These are phyloP conservation scores for Perccottus glenii DNA, from an alignment of 2,113 vertebrate species.

Conservation along the genomic window DNA sequence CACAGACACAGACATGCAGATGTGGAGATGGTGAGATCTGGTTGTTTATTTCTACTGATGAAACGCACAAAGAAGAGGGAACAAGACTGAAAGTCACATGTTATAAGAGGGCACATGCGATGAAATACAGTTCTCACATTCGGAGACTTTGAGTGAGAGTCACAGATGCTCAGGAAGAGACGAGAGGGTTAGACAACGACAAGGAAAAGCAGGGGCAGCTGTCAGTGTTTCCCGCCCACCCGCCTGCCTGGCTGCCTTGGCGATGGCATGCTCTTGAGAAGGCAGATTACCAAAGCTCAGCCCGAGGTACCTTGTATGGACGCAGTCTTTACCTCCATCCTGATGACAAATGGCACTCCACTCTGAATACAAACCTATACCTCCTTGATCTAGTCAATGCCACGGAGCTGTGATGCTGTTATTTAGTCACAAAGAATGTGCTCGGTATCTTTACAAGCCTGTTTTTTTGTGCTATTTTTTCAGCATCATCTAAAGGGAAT, in stretches of 20 bases:
- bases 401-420: conserved; percentile 20
- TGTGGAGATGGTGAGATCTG: conserved; percentile 33
- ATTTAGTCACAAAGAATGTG: conserved; percentile 56
- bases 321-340: conserved; percentile 69
- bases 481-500: conserved; percentile 52
- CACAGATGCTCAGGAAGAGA: conserved; percentile 68
- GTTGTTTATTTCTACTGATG: conserved; percentile 12
- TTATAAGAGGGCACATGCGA: conserved; percentile 51
- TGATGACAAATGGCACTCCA: conserved; percentile 59
- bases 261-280: conserved; percentile 61
- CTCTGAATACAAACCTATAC: conserved; percentile 36
- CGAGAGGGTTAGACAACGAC: conserved; percentile 46
- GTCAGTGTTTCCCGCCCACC: conserved; percentile 42
- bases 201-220: conserved; percentile 57
- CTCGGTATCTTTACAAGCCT: conserved; percentile 58
- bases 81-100: conserved; percentile 50
- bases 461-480: conserved; percentile 45
- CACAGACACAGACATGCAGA: conserved; percentile 45
- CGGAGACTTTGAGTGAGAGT: conserved; percentile 55
- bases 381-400: conserved; percentile 10
- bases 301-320: conserved; percentile 71
- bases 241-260: conserved; percentile 54
- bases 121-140: conserved; percentile 47
- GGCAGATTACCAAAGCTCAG: conserved; percentile 74
- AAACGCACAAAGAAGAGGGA: conserved; percentile 32